A percentile compares a stretch with the other conserved stretches of the same genome.
phyloP scores from a whole-genome alignment of 1,140 invertebrate genomes.

The Scylla paramamosain region DNA sequence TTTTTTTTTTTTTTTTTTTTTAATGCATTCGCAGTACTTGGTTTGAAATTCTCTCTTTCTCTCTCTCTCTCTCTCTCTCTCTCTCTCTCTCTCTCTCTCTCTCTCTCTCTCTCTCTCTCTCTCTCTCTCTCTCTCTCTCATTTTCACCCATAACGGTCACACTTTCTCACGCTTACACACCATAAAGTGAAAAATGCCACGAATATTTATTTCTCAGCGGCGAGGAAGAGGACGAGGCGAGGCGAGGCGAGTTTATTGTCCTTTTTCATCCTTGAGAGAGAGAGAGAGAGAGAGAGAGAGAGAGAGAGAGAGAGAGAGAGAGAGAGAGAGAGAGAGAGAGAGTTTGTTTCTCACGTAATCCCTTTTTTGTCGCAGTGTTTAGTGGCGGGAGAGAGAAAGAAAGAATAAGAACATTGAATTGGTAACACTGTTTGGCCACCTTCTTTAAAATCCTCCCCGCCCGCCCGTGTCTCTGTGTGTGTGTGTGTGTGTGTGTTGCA shows the following conservation, averaged over 20 bases:
- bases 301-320: conserved; percentile 15
- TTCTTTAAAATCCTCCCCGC: too few relatives aligned
- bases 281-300: background rate
- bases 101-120: background rate
- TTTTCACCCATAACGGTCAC: background rate
- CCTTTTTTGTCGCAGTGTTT: too few relatives aligned
- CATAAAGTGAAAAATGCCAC: background rate
- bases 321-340: background rate
- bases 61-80: background rate
- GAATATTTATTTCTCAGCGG: background rate
- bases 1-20: too few relatives aligned
- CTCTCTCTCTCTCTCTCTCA: background rate
- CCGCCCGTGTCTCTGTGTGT: too few relatives aligned
- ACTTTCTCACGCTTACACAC: background rate
- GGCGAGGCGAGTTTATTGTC: background rate
- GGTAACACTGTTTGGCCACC: too few relatives aligned
- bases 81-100: conserved; percentile 20
- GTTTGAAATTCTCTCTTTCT: background rate
- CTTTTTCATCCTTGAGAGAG: too few relatives aligned
- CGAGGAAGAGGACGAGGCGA: background rate
- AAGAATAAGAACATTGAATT: too few relatives aligned
- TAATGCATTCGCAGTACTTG: too few relatives aligned
- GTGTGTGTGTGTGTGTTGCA: too few relatives aligned
- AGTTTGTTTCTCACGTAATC: too few relatives aligned
- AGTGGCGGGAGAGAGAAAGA: too few relatives aligned